Conservation (phyloP, 1,140 invertebrate genomes). For the Ptiloglossa arizonensis region DNA sequence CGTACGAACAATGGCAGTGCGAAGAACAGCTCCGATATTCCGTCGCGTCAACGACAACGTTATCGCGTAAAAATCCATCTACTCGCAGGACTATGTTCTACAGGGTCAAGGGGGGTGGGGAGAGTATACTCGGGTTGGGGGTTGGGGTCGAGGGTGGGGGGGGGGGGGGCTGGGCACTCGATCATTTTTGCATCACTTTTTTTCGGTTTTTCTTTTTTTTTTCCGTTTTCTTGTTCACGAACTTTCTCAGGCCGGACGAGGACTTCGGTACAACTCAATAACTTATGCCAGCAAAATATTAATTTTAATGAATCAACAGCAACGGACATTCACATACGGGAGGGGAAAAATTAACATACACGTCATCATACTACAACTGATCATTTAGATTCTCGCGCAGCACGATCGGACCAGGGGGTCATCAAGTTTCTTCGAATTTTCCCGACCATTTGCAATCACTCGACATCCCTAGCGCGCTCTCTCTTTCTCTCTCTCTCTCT, state of each 20-base stretch:
- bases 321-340: constrained; percentile 72
- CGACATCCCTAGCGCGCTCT: constrained; percentile 47
- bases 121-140: background rate
- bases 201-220: background rate
- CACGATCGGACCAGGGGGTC: constrained; percentile 59
- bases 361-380: constrained; percentile 60
- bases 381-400: constrained; percentile 59
- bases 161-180: constrained; percentile 34
- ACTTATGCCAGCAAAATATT: constrained; percentile 74
- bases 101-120: background rate
- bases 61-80: constrained; percentile 42
- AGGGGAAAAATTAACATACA: constrained; percentile 66
- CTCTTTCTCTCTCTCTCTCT: constrained; percentile 41
- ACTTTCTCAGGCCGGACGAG: constrained; percentile 67
- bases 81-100: constrained; percentile 9
- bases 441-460: constrained; percentile 32
- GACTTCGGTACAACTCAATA: constrained; percentile 70
- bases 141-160: no score
- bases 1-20: constrained; percentile 59
- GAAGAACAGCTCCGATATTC: constrained; percentile 35
- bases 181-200: constrained; percentile 11
- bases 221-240: constrained; percentile 8
- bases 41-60: constrained; percentile 9
- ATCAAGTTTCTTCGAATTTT: constrained; percentile 43
- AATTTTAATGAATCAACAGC: constrained; percentile 74